Percentiles rank a stretch among this genome's conserved stretches.
These are phyloP conservation scores for Nannobrachium achirus DNA, from an alignment of 2,113 vertebrate genomes.

Conservation along the genomic window DNA sequence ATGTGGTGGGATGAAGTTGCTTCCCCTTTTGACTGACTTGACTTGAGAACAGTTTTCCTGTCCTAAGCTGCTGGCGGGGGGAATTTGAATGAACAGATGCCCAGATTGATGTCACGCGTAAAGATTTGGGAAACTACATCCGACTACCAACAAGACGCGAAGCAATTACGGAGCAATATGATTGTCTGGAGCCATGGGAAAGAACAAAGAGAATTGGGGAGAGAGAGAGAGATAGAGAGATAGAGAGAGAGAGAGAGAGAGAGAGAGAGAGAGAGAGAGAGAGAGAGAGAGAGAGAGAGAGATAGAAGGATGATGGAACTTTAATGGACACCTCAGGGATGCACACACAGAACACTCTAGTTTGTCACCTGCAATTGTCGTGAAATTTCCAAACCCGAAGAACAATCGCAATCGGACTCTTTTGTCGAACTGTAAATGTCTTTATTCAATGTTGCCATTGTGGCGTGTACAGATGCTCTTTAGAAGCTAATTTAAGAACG, in stretches of 20 bases:
- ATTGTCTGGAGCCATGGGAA: constrained; percentile 57
- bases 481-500: constrained; percentile 78
- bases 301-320: constrained; percentile 9
- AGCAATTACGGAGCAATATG: constrained; percentile 65
- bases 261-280: not conserved
- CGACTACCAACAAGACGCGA: constrained; percentile 21
- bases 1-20: constrained; percentile 23
- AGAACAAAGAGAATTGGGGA: constrained; percentile 46
- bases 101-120: constrained; percentile 10
- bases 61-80: not conserved
- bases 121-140: constrained; percentile 16
- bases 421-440: constrained; percentile 67
- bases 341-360: constrained; percentile 65
- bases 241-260: constrained; percentile 23
- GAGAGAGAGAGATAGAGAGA: constrained; percentile 33
- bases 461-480: constrained; percentile 77
- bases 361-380: constrained; percentile 63
- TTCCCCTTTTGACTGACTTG: constrained; percentile 11
- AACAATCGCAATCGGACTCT: constrained; percentile 50
- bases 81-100: constrained; percentile 3
- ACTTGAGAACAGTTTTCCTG: not conserved
- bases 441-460: constrained; percentile 55
- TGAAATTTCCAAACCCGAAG: constrained; percentile 58
- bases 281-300: constrained; percentile 25
- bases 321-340: constrained; percentile 82